Percentiles rank a stretch among this genome's conserved stretches.
Conservation (phyloP, 2,797 vertebrate species). For the Tragelaphus oryx region DNA sequence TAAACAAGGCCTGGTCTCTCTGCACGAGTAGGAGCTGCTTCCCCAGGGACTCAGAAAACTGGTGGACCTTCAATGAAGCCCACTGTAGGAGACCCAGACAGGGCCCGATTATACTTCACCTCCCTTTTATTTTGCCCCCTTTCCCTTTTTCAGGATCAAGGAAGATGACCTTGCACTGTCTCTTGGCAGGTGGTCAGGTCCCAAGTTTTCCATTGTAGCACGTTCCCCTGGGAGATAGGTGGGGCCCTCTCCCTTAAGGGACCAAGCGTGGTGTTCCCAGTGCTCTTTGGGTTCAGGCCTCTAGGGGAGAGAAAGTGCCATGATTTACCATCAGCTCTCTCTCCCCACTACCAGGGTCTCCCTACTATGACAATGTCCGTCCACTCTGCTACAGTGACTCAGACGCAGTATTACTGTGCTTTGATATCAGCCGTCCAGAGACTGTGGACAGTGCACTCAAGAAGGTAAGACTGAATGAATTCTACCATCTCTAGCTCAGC, state of each 20-base stretch:
- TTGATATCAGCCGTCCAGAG: constrained; percentile 94
- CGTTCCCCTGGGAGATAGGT: not conserved
- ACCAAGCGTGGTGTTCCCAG: not conserved
- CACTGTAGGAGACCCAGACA: not conserved
- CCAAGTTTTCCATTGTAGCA: not conserved
- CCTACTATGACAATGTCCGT: constrained; percentile 96
- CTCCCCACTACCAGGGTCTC: constrained; percentile 85
- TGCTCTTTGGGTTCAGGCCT: not conserved
- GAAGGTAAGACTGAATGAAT: constrained; percentile 83
- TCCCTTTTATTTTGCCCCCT: not conserved
- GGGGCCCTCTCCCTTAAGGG: not conserved
- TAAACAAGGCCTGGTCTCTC: not conserved
- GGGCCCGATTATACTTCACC: not conserved
- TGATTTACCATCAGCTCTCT: not conserved
- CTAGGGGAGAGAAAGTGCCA: not conserved
- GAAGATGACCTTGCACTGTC: not conserved
- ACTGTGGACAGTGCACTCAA: constrained; percentile 90
- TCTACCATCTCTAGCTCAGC: not conserved
- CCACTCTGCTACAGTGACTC: constrained; percentile 98
- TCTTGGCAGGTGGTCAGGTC: not conserved
- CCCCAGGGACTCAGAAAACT: not conserved
- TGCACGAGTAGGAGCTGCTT: not conserved
- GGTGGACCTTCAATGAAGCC: not conserved
- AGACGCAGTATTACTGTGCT: constrained; percentile 93
- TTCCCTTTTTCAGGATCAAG: not conserved